Evolutionary conservation across 2,113 vertebrate species (phyloP).

Genomic region (Peucedramus taeniatus): DNA sequence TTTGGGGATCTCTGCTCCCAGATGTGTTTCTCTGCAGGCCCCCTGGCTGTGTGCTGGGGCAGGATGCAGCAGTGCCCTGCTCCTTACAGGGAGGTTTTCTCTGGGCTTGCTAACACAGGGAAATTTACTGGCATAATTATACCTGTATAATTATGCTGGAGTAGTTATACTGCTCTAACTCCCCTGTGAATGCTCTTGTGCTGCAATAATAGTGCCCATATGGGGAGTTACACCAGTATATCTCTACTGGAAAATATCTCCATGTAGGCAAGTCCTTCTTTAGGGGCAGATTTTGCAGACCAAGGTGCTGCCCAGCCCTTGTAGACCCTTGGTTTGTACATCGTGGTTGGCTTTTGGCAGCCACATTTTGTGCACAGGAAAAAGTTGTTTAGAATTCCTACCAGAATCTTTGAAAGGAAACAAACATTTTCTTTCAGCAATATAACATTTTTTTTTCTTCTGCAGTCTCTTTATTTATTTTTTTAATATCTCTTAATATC

Average conservation of each 20-base stretch:
- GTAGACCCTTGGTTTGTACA: not conserved
- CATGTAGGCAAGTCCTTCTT: not conserved
- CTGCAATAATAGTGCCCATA: conserved; percentile 51
- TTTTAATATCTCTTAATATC: conserved; percentile 18
- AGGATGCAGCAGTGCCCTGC: not conserved
- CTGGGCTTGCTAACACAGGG: conserved; percentile 42
- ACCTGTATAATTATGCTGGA: conserved; percentile 60
- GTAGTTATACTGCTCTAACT: conserved; percentile 58
- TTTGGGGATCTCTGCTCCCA: not conserved
- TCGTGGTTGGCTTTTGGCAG: not conserved
- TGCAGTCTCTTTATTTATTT: conserved; percentile 1
- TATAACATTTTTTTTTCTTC: not conserved
- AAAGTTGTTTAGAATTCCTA: conserved; percentile 22
- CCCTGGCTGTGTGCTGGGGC: not conserved
- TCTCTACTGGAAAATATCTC: conserved; percentile 16
- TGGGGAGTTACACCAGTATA: not conserved
- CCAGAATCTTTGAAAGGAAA: not conserved
- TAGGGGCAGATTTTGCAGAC: not conserved
- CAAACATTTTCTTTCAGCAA: not conserved
- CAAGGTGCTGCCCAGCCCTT: not conserved
- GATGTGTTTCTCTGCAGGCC: not conserved
- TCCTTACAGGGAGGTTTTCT: conserved; percentile 24
- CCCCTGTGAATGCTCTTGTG: conserved; percentile 57
- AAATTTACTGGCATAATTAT: conserved; percentile 69
- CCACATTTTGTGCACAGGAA: not conserved